Conservation (phyloP, 2,888 invertebrate species). For the Orthosia gracilis region DNA sequence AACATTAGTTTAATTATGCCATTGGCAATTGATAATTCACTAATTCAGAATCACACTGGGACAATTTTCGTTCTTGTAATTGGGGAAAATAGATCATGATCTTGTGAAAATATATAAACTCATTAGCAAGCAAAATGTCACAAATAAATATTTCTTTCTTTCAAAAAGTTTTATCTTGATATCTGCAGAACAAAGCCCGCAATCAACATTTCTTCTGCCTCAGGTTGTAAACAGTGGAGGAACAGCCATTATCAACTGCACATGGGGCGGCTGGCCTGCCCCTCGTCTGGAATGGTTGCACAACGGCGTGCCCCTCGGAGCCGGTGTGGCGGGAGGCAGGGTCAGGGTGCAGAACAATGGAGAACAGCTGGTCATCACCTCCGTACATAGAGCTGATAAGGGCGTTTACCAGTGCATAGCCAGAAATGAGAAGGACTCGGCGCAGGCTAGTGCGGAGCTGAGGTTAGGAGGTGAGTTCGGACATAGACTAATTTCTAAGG, state of each 20-base stretch:
- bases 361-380: conserved; percentile 83
- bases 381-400: conserved; percentile 94
- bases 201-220: conserved; percentile 27
- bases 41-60: too few species aligned
- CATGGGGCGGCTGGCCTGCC: conserved; percentile 94
- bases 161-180: not conserved
- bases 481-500: too few species aligned
- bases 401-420: conserved; percentile 98
- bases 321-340: conserved; percentile 85
- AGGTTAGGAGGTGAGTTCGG: conserved; percentile 93
- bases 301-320: conserved; percentile 92
- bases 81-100: too few species aligned
- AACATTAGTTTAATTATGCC: too few species aligned
- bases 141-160: too few species aligned
- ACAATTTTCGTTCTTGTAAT: too few species aligned
- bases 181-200: not conserved
- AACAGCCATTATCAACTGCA: conserved; percentile 96
- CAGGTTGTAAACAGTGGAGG: conserved; percentile 96
- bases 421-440: conserved; percentile 94
- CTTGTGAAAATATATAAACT: too few species aligned
- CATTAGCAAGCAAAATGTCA: too few species aligned
- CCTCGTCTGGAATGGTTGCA: conserved; percentile 94
- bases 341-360: conserved; percentile 80
- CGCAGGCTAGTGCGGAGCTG: conserved; percentile 95
- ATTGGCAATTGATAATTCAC: too few species aligned